Evolutionary conservation across 2,797 vertebrate species (phyloP).

Genomic region (Gorsachius magnificus): DNA sequence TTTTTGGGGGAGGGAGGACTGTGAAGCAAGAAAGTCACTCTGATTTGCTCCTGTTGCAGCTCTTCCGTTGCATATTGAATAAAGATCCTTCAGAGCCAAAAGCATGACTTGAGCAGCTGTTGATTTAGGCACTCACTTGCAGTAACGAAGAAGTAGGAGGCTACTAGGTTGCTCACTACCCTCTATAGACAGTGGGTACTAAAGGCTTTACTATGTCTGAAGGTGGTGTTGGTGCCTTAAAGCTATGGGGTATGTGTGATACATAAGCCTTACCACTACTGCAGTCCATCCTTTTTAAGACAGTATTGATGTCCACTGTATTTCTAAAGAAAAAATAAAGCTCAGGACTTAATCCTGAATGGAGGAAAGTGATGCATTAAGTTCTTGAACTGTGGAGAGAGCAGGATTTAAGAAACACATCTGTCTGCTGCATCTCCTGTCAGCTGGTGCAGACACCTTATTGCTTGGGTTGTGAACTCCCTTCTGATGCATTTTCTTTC

Average conservation of each 20-base stretch:
- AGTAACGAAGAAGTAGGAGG: not conserved
- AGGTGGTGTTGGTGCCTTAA: not conserved
- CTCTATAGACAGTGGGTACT: not conserved
- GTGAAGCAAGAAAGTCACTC: not conserved
- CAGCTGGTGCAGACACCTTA: not conserved
- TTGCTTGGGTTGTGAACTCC: not conserved
- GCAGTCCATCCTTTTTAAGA: not conserved
- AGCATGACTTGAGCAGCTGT: not conserved
- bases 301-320: not conserved
- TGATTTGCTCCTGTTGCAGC: not conserved
- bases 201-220: not conserved
- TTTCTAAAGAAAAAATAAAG: not conserved
- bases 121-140: not conserved
- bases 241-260: fast-evolving
- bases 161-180: not conserved
- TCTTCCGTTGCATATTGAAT: not conserved
- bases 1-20: not conserved
- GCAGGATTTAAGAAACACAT: not conserved
- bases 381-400: not conserved
- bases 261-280: not conserved
- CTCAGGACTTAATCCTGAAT: not conserved
- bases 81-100: not conserved
- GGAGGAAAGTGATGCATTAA: not conserved
- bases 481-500: not conserved
- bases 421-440: not conserved